A percentile compares a stretch with the other conserved stretches of the same genome.
phyloP scores from a whole-genome alignment of 1,140 invertebrate genomes.

The Drosophila willistoni region DNA sequence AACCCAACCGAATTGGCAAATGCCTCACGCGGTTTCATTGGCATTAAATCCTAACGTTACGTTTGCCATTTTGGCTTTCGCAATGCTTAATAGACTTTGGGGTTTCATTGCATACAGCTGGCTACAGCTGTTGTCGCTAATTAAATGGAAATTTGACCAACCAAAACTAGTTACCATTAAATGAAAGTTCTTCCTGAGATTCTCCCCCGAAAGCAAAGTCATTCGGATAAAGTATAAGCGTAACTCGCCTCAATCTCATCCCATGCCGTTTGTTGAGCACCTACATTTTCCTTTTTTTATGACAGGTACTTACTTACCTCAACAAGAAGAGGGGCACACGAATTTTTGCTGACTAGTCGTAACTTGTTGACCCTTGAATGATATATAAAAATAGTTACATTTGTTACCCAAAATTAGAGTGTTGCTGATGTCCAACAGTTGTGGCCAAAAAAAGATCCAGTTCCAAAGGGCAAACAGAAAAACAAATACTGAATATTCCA shows the following conservation, averaged over 20 bases:
- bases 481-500: too few relatives aligned
- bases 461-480: background rate
- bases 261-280: conserved; percentile 24
- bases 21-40: conserved; percentile 66
- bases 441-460: background rate
- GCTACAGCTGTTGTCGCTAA: conserved; percentile 48
- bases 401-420: conserved; percentile 12
- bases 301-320: conserved; percentile 64
- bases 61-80: conserved; percentile 66
- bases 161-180: conserved; percentile 27
- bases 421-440: background rate
- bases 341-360: conserved; percentile 62
- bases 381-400: conserved; percentile 12
- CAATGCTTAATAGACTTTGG: conserved; percentile 74
- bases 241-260: background rate
- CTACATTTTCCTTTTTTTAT: conserved; percentile 62
- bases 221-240: conserved; percentile 32
- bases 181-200: conserved; percentile 6
- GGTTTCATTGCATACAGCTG: conserved; percentile 65
- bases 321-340: conserved; percentile 11
- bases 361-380: conserved; percentile 47
- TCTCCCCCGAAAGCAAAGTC: background rate
- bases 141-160: conserved; percentile 63
- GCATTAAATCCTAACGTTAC: conserved; percentile 60
- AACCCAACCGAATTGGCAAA: conserved; percentile 14